A percentile compares a stretch with the other conserved stretches of the same genome.
Evolutionary conservation across 2,113 vertebrate genomes (phyloP).

Genomic region (Ochotona curzoniae): DNA sequence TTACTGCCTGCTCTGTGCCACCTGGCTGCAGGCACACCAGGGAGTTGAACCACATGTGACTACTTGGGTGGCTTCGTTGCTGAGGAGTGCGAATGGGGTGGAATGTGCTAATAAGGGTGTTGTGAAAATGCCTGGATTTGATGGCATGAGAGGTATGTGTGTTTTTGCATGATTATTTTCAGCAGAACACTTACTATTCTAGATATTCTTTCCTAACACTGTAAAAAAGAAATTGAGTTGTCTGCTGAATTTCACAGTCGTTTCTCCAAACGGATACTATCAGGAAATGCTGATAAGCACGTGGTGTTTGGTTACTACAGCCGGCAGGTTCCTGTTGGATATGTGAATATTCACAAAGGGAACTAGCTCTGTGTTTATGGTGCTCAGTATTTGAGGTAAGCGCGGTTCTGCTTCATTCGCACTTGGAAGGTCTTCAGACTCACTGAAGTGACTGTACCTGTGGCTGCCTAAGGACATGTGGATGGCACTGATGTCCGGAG

Average conservation of each 20-base stretch:
- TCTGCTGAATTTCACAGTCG: neutral
- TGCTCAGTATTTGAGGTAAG: slow-evolving; percentile 32
- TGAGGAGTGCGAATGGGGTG: slow-evolving; percentile 1
- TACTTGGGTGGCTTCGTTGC: slow-evolving; percentile 62
- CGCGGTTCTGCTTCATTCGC: slow-evolving; percentile 15
- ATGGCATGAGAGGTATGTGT: neutral
- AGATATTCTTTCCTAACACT: slow-evolving; percentile 1
- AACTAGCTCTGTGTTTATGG: neutral
- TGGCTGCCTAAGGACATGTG: neutral
- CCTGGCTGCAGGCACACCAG: neutral
- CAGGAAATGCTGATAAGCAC: neutral
- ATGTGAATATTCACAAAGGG: neutral
- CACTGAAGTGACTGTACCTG: slow-evolving; percentile 12
- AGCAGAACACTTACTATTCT: slow-evolving; percentile 9
- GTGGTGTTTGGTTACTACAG: neutral
- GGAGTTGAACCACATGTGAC: slow-evolving; percentile 11
- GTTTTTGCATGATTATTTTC: slow-evolving; percentile 45
- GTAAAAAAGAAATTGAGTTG: neutral
- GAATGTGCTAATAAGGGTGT: slow-evolving; percentile 7
- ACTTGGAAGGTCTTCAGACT: neutral
- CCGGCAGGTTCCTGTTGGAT: neutral
- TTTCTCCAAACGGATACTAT: slow-evolving; percentile 11
- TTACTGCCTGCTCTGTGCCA: neutral
- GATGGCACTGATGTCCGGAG: slow-evolving; percentile 15
- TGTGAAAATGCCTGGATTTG: slow-evolving; percentile 4